Base-by-base conservation (phyloP, 2,888 invertebrate genomes). In the Meloe dianella region DNA sequence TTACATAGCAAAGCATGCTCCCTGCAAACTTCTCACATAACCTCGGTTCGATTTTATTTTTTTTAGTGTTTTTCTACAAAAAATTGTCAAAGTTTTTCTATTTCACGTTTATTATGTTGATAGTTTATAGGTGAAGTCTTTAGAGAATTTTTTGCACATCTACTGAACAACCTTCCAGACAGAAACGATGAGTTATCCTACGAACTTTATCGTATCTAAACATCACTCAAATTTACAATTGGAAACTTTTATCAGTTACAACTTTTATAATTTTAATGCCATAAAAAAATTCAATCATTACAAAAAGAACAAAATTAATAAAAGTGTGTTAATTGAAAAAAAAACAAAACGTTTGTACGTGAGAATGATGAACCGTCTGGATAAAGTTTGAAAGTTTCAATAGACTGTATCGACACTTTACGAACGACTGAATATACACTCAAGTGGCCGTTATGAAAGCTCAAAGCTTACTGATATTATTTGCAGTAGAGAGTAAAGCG, bases 1-100 rank as follows among this genome's bases (percentile, higher is more conserved):
- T 71, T 69, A 71, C 73, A 68, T 73, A 73, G 63, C 73, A 73
- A 30, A 73, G 65, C 73, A 73, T 73, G 58, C 60, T 64, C 64
- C 38, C 66, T 66, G 7, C 57, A 66, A 47, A 61, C 56, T 62
- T 61, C 27, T 61, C 47, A 61, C 66, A 66, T 66, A 66, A 66
- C 66, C 10, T 2, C n/a, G 22, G 1, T 22, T 51, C 12, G n/a
- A n/a, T n/a, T 51, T 22, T 20, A 1, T 9, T 22, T 9, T 1
- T 1, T 41, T 41, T 6, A 0, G n/a, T 41, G 17, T n/a, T 17
- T 41, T 41, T 17, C 10, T 17, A n/a, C 1, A n/a, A 2, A 6
- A 8, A 17, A 6, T n/a, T 41, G 5, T 41, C n/a, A 3, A 51
- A 51, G 47, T 51, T 51, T 22, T 20, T 10, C 22, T 51, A 51